phyloP scores from a whole-genome alignment of 2,797 vertebrate species.

The Megalops cyprinoides region DNA sequence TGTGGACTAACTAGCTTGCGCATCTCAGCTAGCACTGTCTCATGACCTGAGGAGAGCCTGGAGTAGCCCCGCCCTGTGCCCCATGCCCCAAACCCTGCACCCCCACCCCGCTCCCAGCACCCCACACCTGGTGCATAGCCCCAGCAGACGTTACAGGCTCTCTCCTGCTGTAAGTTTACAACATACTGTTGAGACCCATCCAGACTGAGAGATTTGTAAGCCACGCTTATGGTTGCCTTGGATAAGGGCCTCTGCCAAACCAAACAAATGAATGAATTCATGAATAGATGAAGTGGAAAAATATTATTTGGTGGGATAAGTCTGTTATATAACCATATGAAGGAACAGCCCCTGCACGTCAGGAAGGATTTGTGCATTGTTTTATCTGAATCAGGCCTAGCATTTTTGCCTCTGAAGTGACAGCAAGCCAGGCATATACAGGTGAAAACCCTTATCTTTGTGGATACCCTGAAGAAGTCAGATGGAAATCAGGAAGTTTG shows the following conservation, averaged over 20 bases:
- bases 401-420: not conserved
- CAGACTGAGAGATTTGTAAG: not conserved
- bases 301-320: not conserved
- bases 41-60: not conserved
- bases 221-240: not conserved
- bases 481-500: no score
- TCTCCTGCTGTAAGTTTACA: not conserved
- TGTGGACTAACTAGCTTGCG: not conserved
- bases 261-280: not conserved
- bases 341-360: not conserved
- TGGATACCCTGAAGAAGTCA: no score
- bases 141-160: not conserved
- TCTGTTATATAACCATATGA: not conserved
- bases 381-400: not conserved
- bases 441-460: no score
- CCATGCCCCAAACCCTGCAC: no score
- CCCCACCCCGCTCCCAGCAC: no score
- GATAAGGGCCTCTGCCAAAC: not conserved
- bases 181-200: not conserved
- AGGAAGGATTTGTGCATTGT: not conserved
- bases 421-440: not conserved
- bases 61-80: no score
- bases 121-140: not conserved
- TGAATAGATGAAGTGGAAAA: not conserved
- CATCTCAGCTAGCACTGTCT: not conserved